Evolutionary conservation across 2,113 vertebrate species (phyloP).

Genomic region (Callopanchax toddi): DNA sequence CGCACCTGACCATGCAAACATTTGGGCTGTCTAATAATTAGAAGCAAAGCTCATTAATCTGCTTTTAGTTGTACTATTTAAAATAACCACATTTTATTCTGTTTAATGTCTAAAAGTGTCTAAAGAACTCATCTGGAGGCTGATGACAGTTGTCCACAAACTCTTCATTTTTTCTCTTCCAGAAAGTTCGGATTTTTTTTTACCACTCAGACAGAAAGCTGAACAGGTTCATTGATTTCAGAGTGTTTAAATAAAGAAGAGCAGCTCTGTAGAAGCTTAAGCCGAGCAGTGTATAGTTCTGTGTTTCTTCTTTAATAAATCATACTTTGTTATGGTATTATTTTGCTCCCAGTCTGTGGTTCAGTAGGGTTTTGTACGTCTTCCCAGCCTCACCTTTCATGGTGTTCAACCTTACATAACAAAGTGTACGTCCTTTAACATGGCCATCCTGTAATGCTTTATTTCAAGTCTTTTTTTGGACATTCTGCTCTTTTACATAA

Average conservation of each 20-base stretch:
- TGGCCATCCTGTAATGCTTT: not conserved
- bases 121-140: too few relatives aligned
- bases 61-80: not conserved
- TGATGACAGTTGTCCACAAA: too few relatives aligned
- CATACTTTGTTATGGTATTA: not conserved
- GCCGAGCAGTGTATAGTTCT: not conserved
- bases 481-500: not conserved
- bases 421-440: not conserved
- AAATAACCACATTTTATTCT: too few relatives aligned
- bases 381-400: not conserved
- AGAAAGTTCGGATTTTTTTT: not conserved
- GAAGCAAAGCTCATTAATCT: not conserved
- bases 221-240: not conserved
- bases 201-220: not conserved
- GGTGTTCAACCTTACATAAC: not conserved
- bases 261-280: not conserved
- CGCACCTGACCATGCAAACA: too few relatives aligned
- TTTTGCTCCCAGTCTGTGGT: not conserved
- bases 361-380: not conserved
- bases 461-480: conserved; percentile 3
- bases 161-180: not conserved
- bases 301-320: not conserved
- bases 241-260: not conserved
- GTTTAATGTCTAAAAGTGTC: too few relatives aligned
- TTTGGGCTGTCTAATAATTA: not conserved